Conservation (phyloP, 2,888 invertebrate genomes). For the Noctua comes region DNA sequence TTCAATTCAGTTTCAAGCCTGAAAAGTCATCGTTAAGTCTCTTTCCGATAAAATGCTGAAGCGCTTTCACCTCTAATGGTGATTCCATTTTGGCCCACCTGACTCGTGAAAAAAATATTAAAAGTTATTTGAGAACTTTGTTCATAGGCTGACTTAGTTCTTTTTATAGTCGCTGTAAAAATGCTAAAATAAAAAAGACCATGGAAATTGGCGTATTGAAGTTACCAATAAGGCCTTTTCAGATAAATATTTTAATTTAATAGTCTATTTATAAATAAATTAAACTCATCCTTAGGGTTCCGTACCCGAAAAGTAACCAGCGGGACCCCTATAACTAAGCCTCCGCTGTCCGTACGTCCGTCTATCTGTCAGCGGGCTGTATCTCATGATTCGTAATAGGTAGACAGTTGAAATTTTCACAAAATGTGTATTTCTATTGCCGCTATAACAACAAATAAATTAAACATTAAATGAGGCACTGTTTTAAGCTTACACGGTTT, state of each 20-base stretch:
- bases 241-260: background rate
- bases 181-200: background rate
- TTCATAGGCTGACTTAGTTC: slow-evolving; percentile 12
- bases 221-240: too few relatives aligned
- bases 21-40: slow-evolving; percentile 87
- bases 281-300: too few relatives aligned
- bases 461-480: too few relatives aligned
- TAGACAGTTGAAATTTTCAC: too few relatives aligned
- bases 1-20: slow-evolving; percentile 86
- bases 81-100: slow-evolving; percentile 76
- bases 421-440: too few relatives aligned
- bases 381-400: too few relatives aligned
- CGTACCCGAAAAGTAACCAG: too few relatives aligned
- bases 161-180: slow-evolving; percentile 6
- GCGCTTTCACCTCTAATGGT: slow-evolving; percentile 74
- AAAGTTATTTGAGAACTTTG: slow-evolving; percentile 70
- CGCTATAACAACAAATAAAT: too few relatives aligned
- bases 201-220: background rate
- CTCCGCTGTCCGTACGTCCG: too few relatives aligned
- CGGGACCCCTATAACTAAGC: too few relatives aligned
- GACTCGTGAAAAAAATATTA: slow-evolving; percentile 59
- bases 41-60: slow-evolving; percentile 85
- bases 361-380: too few relatives aligned
- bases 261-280: background rate
- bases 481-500: too few relatives aligned